Base-by-base conservation (phyloP, 2,888 invertebrate species). In the Pseudeuparius sepicola region DNA sequence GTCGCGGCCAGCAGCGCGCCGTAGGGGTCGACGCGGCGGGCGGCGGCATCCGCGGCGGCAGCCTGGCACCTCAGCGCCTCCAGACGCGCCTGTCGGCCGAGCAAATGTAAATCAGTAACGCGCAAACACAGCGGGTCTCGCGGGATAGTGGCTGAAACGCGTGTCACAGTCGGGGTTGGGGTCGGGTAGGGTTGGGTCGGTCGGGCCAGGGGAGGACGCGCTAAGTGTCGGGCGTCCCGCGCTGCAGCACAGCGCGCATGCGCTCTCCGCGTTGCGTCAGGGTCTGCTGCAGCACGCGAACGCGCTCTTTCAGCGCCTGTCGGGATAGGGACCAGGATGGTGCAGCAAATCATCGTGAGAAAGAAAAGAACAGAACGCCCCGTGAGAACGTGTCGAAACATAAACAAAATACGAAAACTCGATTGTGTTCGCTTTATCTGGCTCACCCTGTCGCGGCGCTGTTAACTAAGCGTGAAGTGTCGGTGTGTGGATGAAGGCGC, bases 191-290 rank as follows among this genome's bases (percentile, higher is more conserved):
- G 25, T 40, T 34, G 17, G 37, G 42, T 39, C 46, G 36, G 41
- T 40, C 40, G 33, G 41, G 43, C 37, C n/a, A n/a, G n/a, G n/a
- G n/a, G n/a, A n/a, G n/a, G n/a, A n/a, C n/a, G n/a, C n/a, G n/a
- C n/a, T n/a, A n/a, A n/a, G n/a, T n/a, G n/a, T n/a, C n/a, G n/a
- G n/a, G n/a, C n/a, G n/a, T n/a, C 66, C 87, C 89, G 60, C 86
- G 80, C 70, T 87, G 84, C 62, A 83, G 73, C 57, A 90, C 70
- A 53, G 86, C 70, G 66, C 88, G 89, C 59, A 88, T 81, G 60
- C 88, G 81, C 68, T 90, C 89, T 63, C 78, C 79, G 51, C 85
- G 80, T 66, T 85, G 81, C 57, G 79, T 75, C 58, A 90, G 84
- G 73, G 86, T 86, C 68, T 78, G 81, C 66, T 88, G 86, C 59